These are phyloP conservation scores for Sylvicola cinctus DNA, from an alignment of 2,888 invertebrate genomes.

Conservation along the genomic window DNA sequence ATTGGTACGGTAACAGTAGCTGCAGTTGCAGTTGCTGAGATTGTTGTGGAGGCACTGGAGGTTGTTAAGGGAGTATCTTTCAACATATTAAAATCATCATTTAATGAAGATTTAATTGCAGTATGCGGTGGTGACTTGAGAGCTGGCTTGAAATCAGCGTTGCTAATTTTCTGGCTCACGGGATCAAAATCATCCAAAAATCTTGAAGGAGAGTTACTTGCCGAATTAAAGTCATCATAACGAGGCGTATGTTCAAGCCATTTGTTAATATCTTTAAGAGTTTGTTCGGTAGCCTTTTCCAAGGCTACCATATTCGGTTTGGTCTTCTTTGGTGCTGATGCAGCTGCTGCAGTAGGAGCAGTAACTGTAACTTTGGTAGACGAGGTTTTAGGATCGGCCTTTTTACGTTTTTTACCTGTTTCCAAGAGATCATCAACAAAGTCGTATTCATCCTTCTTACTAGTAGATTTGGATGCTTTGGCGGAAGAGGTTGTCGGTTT, in stretches of 20 bases:
- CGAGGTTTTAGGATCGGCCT: constrained; percentile 9
- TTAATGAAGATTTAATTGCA: constrained; percentile 3
- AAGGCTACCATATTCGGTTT: constrained; percentile 35
- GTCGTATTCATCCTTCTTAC: constrained; percentile 10
- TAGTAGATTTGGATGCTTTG: neutral
- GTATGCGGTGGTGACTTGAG: no score
- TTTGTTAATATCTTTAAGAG: constrained; percentile 64
- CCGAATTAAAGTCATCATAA: constrained; percentile 52
- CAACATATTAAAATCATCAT: constrained; percentile 1
- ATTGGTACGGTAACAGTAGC: constrained; percentile 2
- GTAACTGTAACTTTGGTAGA: constrained; percentile 9
- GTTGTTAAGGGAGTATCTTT: neutral
- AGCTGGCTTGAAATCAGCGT: constrained; percentile 14
- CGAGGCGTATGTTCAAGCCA: constrained; percentile 74
- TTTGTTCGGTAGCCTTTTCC: constrained; percentile 43
- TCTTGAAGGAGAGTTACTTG: constrained; percentile 54
- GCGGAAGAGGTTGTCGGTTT: neutral
- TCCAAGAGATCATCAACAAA: constrained; percentile 17
- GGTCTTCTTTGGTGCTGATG: constrained; percentile 6
- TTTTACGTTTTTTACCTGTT: constrained; percentile 8
- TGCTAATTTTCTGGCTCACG: constrained; percentile 25
- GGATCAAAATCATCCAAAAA: constrained; percentile 40
- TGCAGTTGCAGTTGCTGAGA: constrained; percentile 6
- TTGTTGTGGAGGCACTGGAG: constrained; percentile 1
- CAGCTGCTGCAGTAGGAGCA: constrained; percentile 8